Percentiles rank a stretch among this genome's conserved stretches.
Evolutionary conservation across 1,140 invertebrate genomes (phyloP).

Genomic region (Drosophila novamexicana): DNA sequence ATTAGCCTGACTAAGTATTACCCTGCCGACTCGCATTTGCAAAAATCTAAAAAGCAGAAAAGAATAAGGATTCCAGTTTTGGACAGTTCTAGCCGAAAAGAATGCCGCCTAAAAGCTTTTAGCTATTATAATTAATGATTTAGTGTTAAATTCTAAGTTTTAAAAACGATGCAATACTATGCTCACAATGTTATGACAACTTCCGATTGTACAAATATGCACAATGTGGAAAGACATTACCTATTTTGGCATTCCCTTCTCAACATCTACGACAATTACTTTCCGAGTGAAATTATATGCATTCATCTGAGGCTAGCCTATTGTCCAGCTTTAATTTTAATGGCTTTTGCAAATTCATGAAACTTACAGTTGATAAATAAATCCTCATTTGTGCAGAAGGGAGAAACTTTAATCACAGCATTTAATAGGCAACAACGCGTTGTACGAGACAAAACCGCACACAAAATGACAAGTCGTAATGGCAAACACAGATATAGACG

Average conservation of each 20-base stretch:
- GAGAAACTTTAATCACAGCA: slow-evolving; percentile 40
- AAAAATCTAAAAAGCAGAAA: no score
- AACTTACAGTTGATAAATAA: slow-evolving; percentile 26
- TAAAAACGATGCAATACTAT: no score
- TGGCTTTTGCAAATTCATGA: slow-evolving; percentile 6
- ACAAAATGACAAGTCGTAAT: slow-evolving; percentile 56
- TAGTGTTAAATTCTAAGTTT: no score
- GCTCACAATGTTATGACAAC: no score
- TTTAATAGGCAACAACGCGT: slow-evolving; percentile 37
- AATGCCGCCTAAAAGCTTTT: no score
- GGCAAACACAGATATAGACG: slow-evolving; percentile 12
- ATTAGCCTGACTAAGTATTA: background rate
- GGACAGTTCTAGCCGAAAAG: no score
- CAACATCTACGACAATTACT: slow-evolving; percentile 8
- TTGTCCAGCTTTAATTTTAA: slow-evolving; percentile 16
- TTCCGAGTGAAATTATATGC: background rate
- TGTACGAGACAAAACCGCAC: slow-evolving; percentile 13
- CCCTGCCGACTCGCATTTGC: background rate
- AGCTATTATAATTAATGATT: no score
- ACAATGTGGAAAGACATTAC: no score
- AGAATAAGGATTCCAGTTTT: no score
- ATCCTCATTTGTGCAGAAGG: slow-evolving; percentile 19
- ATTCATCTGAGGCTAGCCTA: slow-evolving; percentile 1
- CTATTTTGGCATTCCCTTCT: background rate
- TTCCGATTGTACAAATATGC: no score